Conservation (phyloP, 2,888 invertebrate species). For the Macaria notata region DNA sequence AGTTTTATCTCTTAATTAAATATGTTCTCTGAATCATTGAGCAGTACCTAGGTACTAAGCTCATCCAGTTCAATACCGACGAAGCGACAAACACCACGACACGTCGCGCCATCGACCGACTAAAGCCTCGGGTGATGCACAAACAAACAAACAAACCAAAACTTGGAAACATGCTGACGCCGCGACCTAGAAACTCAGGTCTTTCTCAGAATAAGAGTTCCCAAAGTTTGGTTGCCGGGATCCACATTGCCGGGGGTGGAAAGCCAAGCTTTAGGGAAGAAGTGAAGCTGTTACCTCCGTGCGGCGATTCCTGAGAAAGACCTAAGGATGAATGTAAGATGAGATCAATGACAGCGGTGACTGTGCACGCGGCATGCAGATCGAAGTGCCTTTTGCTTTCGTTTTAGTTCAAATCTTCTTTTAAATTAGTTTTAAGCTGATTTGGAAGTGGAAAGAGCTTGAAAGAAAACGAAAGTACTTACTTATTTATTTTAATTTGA, state of each 20-base stretch:
- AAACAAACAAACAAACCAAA: slow-evolving; percentile 75
- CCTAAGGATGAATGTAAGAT: slow-evolving; percentile 80
- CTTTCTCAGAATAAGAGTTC: slow-evolving; percentile 78
- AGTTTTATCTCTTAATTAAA: too few species aligned
- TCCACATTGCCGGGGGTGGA: slow-evolving; percentile 68
- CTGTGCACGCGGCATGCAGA: slow-evolving; percentile 73
- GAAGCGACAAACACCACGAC: slow-evolving; percentile 35
- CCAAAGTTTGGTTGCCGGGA: slow-evolving; percentile 75
- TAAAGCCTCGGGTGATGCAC: slow-evolving; percentile 62
- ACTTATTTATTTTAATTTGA: too few species aligned
- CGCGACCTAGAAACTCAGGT: slow-evolving; percentile 79
- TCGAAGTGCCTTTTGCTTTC: slow-evolving; percentile 50
- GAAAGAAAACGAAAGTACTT: not conserved
- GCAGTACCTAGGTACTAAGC: slow-evolving; percentile 6
- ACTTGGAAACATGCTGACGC: slow-evolving; percentile 81
- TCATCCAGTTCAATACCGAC: slow-evolving; percentile 9
- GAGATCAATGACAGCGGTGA: slow-evolving; percentile 71
- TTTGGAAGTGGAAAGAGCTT: slow-evolving; percentile 31
- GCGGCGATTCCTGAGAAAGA: slow-evolving; percentile 80
- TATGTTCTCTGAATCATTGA: not conserved
- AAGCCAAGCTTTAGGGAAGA: slow-evolving; percentile 70
- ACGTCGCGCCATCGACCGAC: slow-evolving; percentile 48
- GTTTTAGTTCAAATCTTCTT: slow-evolving; percentile 11
- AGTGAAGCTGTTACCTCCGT: slow-evolving; percentile 76
- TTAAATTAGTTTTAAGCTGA: slow-evolving; percentile 9